A percentile compares a stretch with the other conserved stretches of the same genome.
Conservation (phyloP, 2,113 vertebrate genomes). For the Suricata suricatta region DNA sequence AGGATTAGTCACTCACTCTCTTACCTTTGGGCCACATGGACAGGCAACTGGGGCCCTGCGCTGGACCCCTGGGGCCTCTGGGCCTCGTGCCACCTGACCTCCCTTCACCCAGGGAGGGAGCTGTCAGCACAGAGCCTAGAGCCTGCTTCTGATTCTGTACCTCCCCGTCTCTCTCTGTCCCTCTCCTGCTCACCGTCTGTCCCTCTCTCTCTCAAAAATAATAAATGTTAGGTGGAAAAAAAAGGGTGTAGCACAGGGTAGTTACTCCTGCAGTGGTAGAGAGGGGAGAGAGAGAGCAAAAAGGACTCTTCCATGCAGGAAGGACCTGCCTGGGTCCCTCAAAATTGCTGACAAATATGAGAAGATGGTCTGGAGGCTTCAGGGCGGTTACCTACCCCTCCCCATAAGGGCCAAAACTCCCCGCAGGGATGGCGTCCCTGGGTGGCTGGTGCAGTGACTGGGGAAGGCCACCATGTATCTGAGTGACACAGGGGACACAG, state of each 20-base stretch:
- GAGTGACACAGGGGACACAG: not conserved
- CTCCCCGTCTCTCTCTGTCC: too few species aligned
- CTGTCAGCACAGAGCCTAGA: too few species aligned
- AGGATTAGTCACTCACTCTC: not conserved
- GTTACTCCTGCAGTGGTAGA: not conserved
- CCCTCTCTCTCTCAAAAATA: too few species aligned
- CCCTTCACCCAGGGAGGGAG: not conserved
- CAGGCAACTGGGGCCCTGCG: not conserved
- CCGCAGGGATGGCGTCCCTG: not conserved
- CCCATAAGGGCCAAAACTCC: rapidly evolving
- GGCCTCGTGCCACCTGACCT: not conserved
- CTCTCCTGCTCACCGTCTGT: too few species aligned
- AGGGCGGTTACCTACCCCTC: not conserved
- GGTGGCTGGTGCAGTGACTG: not conserved
- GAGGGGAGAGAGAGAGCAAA: not conserved
- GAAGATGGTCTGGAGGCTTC: not conserved
- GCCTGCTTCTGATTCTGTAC: too few species aligned
- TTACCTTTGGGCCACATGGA: not conserved
- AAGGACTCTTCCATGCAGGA: not conserved
- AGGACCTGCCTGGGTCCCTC: not conserved
- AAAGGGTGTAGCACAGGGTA: not conserved
- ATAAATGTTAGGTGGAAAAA: too few species aligned
- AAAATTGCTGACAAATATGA: not conserved
- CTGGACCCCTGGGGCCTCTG: not conserved
- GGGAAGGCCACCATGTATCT: not conserved